Conservation (phyloP, 2,113 vertebrate species). For the Propithecus coquereli region DNA sequence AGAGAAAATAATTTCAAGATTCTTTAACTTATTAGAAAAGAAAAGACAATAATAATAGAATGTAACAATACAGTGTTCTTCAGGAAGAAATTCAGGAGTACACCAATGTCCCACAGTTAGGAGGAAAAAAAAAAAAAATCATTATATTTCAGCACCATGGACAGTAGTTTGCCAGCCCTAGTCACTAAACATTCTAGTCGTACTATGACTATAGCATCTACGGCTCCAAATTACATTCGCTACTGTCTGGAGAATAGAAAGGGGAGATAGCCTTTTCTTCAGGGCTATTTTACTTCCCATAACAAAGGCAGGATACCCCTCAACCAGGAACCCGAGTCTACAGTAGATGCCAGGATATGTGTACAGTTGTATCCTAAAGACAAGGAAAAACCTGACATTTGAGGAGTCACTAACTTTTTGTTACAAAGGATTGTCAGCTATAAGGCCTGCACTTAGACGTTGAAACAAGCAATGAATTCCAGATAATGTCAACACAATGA, state of each 20-base stretch:
- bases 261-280: neutral
- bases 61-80: neutral
- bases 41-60: neutral
- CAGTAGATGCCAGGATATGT: neutral
- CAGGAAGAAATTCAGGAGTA: neutral
- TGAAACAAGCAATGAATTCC: neutral
- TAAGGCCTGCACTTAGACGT: neutral
- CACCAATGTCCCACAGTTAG: fast-evolving
- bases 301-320: neutral
- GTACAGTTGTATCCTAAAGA: neutral
- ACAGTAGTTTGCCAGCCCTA: neutral
- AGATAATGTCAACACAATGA: neutral
- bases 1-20: neutral
- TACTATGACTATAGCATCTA: fast-evolving
- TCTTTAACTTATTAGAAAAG: neutral
- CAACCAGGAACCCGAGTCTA: neutral
- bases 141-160: conserved; percentile 58
- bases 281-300: neutral
- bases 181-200: fast-evolving
- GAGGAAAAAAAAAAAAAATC: neutral
- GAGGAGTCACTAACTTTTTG: too few species aligned
- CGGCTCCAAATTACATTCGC: neutral
- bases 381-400: neutral
- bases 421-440: neutral
- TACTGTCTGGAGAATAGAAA: neutral